These are phyloP conservation scores for Ceratosolen fusciceps DNA, from an alignment of 1,140 invertebrate genomes.

Conservation along the genomic window DNA sequence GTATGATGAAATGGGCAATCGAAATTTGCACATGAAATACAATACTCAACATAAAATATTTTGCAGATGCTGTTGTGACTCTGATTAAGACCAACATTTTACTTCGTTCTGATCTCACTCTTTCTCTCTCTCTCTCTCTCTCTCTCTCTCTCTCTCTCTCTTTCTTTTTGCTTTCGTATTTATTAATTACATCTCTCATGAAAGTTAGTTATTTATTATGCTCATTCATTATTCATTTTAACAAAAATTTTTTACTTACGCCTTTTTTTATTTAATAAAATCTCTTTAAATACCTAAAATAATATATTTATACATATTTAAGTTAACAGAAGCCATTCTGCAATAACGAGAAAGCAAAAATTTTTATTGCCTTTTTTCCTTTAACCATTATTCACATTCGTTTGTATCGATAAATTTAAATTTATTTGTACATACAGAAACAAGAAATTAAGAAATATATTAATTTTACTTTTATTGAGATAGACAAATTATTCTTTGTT, in stretches of 20 bases:
- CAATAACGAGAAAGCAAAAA: background rate
- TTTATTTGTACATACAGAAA: background rate
- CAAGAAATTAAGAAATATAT: background rate
- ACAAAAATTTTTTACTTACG: background rate
- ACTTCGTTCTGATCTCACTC: background rate
- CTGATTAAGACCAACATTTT: constrained; percentile 1
- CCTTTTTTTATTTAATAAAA: background rate
- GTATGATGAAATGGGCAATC: constrained; percentile 24
- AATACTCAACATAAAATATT: background rate
- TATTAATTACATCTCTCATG: background rate
- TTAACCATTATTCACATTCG: background rate
- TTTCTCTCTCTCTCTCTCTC: background rate
- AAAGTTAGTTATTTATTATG: background rate
- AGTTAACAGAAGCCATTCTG: constrained; percentile 17
- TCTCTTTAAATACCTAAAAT: background rate
- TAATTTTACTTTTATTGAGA: background rate
- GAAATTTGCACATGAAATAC: constrained; percentile 21
- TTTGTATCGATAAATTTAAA: constrained; percentile 1
- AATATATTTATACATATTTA: background rate
- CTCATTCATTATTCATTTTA: background rate
- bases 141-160: background rate
- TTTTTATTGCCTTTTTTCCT: constrained; percentile 12
- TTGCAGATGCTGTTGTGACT: constrained; percentile 14
- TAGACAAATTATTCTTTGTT: no score
- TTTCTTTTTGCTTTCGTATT: background rate